These are phyloP conservation scores for Lasioglossum baleicum DNA, from an alignment of 1,140 invertebrate genomes.

Conservation along the genomic window DNA sequence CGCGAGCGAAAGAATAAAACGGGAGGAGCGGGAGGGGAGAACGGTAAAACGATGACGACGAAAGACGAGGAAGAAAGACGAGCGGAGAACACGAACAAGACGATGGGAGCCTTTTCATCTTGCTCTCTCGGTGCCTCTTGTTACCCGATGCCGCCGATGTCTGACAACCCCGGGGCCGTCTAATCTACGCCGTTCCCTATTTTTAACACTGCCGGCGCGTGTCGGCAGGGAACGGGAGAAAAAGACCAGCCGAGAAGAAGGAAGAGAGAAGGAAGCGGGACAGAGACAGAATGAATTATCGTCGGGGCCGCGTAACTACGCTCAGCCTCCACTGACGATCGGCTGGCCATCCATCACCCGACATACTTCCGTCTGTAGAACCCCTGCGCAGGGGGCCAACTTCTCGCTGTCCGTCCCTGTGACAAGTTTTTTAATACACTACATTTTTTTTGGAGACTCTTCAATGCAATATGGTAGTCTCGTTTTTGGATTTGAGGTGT, in stretches of 20 bases:
- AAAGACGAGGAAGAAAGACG: background rate
- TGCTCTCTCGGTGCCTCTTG: constrained; percentile 30
- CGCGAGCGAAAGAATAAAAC: constrained; percentile 7
- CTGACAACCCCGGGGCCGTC: constrained; percentile 39
- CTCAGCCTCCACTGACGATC: constrained; percentile 44
- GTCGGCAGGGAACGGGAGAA: constrained; percentile 17
- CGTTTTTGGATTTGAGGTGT: no score
- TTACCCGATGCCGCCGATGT: constrained; percentile 49
- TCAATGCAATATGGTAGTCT: no score
- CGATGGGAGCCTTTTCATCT: constrained; percentile 43
- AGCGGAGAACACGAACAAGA: background rate
- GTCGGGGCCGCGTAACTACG: background rate
- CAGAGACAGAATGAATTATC: constrained; percentile 53
- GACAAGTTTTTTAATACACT: constrained; percentile 36
- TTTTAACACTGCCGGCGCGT: constrained; percentile 56
- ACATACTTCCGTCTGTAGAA: constrained; percentile 47
- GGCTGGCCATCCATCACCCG: constrained; percentile 56
- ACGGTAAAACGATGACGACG: background rate
- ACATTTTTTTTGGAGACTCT: constrained; percentile 4
- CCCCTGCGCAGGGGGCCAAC: background rate
- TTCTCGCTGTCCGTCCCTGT: constrained; percentile 7
- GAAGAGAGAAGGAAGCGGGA: background rate
- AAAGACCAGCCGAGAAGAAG: constrained; percentile 1
- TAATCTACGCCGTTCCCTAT: constrained; percentile 54
- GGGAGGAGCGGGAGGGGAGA: background rate